Evolutionary conservation across 2,888 invertebrate species (phyloP), one percentile per base, ranked within the genome.

Genomic region (Parapristionchus giblindavisi): DNA sequence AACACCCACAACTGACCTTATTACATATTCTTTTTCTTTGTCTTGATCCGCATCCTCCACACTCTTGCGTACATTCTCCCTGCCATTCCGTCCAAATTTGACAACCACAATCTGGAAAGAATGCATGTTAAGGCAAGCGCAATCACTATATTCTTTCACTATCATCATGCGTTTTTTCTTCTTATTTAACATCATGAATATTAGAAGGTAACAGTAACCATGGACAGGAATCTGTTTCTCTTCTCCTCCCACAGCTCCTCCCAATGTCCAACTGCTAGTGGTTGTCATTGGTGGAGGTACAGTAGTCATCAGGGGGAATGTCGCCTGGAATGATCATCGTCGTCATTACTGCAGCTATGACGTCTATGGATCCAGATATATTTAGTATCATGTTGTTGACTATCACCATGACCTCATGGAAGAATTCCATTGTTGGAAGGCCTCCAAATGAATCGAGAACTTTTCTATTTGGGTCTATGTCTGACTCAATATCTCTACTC

Each of bases 41-140:
- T 17, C 81, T 75, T 66, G 76, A 75, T 5, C 88, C 88, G 75
- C 88, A 88, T 3, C 87, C 88, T 43, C 88, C 88, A 77, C 88
- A 88, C 73, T 83, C 77, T 75, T 87, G 85, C 6, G 82, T 77
- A 75, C 88, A 88, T 27, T 76, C 74, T 5, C 81, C 83, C 52
- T 76, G 70, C 85, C 86, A 87, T 71, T 82, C 84, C 0, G 81
- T 78, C 88, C 88, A 88, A 5, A 73, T 68, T 6, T 78, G 77
- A 75, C 88, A 88, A 0, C 77, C 80, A 68, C 87, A 87, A 76
- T 84, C 85, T 79, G 75, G 29, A 76, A 71, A 32, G 14, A n/a
- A n/a, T n/a, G n/a, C n/a, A n/a, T n/a, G n/a, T n/a, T n/a, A n/a
- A n/a, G n/a, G n/a, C n/a, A n/a, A n/a, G n/a, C n/a, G n/a, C n/a